Base-by-base conservation (phyloP, 2,888 invertebrate genomes). In the Dendrolimus houi region DNA sequence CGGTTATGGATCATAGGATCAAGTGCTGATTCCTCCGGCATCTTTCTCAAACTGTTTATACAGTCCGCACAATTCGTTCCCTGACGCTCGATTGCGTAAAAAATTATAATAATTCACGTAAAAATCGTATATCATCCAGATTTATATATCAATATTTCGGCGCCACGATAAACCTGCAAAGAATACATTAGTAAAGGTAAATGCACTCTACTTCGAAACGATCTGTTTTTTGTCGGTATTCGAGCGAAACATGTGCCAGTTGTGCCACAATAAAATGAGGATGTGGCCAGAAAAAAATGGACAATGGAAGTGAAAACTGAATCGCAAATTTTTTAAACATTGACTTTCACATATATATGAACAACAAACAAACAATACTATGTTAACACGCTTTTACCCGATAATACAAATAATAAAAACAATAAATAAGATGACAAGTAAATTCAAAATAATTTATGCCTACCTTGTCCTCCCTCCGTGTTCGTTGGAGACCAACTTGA, bases 241-340 rank as follows among this genome's bases (percentile, higher is more conserved):
- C 80, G 74, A 83, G 82, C 80, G 82, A 85, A 83, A 86, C 87
- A 87, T 87, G 89, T 87, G 89, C 83, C 75, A 86, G 87, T 87
- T 87, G 89, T 87, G 89, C 83, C 75, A 78, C 75, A 83, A 81
- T 79, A 81, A 83, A 84, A 75, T 88, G 89, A 85, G 87, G 88
- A 89, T 89, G 89, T 89, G 89, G 89, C 89, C 77, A 86, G 81
- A 88, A 88, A 89, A 29, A 88, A 86, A 83, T 72, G 65, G 68
- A 86, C 85, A 89, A 87, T 85, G 86, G 83, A 81, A 71, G 77
- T 72, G 65, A 67, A 69, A 61, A 64, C 57, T 62, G 55, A 63
- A 61, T 55, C 54, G 47, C 12, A 47, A 47, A 0, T 10, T 47
- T 10, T 47, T 47, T 47, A 9, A 47, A 2, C 17, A 29, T 29